Evolutionary conservation across 2,797 vertebrate genomes (phyloP), one percentile per base, ranked within the genome.

Genomic region (Schizothorax lantsangensis): DNA sequence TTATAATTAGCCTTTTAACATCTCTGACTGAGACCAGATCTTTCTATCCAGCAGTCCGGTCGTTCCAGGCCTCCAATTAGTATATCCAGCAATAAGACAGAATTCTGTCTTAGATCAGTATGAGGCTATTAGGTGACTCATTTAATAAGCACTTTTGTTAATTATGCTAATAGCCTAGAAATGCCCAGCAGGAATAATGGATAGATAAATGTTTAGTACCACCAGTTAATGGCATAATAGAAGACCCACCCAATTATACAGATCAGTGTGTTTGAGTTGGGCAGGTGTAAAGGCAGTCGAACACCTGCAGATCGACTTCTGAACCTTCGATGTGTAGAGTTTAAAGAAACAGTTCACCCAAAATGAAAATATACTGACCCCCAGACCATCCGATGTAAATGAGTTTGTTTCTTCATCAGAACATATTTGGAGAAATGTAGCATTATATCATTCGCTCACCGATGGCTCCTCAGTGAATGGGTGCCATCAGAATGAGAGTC

Each of bases 81-180:
- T 43, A 36, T 69, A 78, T 73, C 52, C 47, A 78, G 74, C 66
- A 84, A 83, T 84, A 85, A 84, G 72, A 74, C 59, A 81, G 49
- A 57, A 33, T 83, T 78, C 80, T 83, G 26, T 73, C 81, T 72
- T 85, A 87, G 43, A 83, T 81, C 87, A 73, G 40, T 81, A 40
- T 78, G 81, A 88, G 81, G 64, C 86, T 84, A 81, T 80, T 68
- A 84, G 75, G 87, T 89, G 88, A 84, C 82, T 77, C 87, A 54
- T 85, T 89, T 89, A 85, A 88, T 89, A 90, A 88, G 84, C 86
- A 71, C 71, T 83, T 83, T 81, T 84, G 86, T 90, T 91, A 88
- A 91, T 91, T 90, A 90, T 85, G 89, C 86, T 84, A 89, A 91
- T 88, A 82, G 64, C 54, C 71, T 49, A 64, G 45, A 72, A 71